phyloP scores from a whole-genome alignment of 2,888 invertebrate species.

The Notocelia uddmanniana region DNA sequence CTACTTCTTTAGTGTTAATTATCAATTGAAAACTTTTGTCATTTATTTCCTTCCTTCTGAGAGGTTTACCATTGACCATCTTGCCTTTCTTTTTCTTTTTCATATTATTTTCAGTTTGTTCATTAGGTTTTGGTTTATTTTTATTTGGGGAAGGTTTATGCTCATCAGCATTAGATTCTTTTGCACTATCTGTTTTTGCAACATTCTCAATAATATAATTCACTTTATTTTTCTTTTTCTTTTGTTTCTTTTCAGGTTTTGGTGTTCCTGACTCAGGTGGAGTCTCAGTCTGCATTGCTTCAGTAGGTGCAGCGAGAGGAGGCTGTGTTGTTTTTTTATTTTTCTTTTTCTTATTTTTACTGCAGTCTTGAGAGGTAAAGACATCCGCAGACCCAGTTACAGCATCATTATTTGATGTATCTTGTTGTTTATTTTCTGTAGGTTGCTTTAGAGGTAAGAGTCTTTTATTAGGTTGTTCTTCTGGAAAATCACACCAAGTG shows the following conservation, averaged over 20 bases:
- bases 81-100: conserved; percentile 62
- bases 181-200: neutral
- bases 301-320: neutral
- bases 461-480: conserved; percentile 62
- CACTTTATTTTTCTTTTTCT: conserved; percentile 50
- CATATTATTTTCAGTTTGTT: conserved; percentile 51
- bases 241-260: conserved; percentile 48
- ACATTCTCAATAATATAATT: neutral
- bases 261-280: neutral
- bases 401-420: conserved; percentile 25
- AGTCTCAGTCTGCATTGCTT: neutral
- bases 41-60: conserved; percentile 76
- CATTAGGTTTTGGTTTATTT: conserved; percentile 30
- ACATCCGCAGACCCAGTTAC: conserved; percentile 33
- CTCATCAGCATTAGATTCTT: conserved; percentile 3
- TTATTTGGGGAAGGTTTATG: conserved; percentile 13
- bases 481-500: conserved; percentile 86
- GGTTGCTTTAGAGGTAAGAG: conserved; percentile 30
- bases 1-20: conserved; percentile 88
- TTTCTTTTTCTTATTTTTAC: conserved; percentile 42
- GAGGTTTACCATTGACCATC: conserved; percentile 64
- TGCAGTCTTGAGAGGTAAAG: conserved; percentile 37
- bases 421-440: conserved; percentile 42
- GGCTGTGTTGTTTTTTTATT: neutral
- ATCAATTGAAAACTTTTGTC: conserved; percentile 82